phyloP scores from a whole-genome alignment of 2,888 invertebrate genomes.

The Ferdinandea cuprea region DNA sequence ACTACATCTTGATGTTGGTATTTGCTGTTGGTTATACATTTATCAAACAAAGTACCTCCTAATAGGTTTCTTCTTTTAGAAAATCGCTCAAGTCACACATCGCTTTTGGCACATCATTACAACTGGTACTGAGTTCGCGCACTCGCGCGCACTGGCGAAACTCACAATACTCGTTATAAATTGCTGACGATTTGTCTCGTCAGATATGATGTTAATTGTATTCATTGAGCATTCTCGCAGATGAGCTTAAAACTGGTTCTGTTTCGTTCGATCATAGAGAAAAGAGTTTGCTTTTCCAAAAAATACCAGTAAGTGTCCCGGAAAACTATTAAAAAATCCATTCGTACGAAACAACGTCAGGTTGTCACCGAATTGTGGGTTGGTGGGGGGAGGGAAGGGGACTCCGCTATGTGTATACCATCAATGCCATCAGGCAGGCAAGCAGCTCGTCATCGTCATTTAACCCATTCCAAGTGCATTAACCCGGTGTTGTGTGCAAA shows the following conservation, averaged over 20 bases:
- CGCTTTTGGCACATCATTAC: slow-evolving; percentile 14
- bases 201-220: slow-evolving; percentile 60
- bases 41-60: slow-evolving; percentile 35
- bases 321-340: slow-evolving; percentile 45
- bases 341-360: slow-evolving; percentile 22
- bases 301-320: slow-evolving; percentile 21
- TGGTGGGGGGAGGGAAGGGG: slow-evolving; percentile 8
- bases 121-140: slow-evolving; percentile 16
- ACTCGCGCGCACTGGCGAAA: no score
- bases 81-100: slow-evolving; percentile 44
- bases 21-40: slow-evolving; percentile 28
- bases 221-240: slow-evolving; percentile 32
- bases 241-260: slow-evolving; percentile 56
- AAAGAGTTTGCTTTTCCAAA: slow-evolving; percentile 1
- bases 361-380: no score
- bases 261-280: slow-evolving; percentile 33
- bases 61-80: slow-evolving; percentile 39
- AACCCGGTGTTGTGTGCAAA: slow-evolving; percentile 57
- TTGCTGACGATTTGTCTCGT: slow-evolving; percentile 70
- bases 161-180: slow-evolving; percentile 61
- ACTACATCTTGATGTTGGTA: no score
- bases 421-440: slow-evolving; percentile 12
- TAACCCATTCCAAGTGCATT: slow-evolving; percentile 69
- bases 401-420: slow-evolving; percentile 32
- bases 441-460: slow-evolving; percentile 46